Evolutionary conservation across 2,888 invertebrate species (phyloP).

Genomic region (Agelastica alni): DNA sequence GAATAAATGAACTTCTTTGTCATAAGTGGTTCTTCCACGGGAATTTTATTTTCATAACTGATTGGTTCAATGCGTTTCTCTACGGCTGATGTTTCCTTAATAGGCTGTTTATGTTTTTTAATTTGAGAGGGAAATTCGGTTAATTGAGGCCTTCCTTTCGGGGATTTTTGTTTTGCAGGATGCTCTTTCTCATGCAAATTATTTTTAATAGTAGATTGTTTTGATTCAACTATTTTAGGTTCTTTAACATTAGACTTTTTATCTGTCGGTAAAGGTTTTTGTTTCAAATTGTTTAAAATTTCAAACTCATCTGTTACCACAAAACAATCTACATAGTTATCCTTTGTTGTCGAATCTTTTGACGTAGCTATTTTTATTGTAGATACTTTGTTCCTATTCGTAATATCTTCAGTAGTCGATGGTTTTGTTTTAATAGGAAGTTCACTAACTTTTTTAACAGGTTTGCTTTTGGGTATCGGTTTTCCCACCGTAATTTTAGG

Average conservation of each 20-base stretch:
- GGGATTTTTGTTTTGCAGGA: conserved; percentile 14
- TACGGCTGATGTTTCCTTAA: conserved; percentile 11
- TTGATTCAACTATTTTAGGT: too few relatives aligned
- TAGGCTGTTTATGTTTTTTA: conserved; percentile 17
- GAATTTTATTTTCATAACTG: conserved; percentile 40
- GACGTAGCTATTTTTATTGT: too few relatives aligned
- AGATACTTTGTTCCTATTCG: conserved; percentile 11
- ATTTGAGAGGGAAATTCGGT: conserved; percentile 31
- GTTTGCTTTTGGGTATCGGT: not conserved
- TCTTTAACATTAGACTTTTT: too few relatives aligned
- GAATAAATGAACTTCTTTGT: too few relatives aligned
- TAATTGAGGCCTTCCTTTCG: conserved; percentile 21
- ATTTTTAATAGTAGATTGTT: conserved; percentile 34
- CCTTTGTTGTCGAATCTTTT: too few relatives aligned
- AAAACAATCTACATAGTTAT: too few relatives aligned
- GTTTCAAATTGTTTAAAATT: not conserved
- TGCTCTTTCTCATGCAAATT: conserved; percentile 20
- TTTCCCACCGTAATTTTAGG: not conserved
- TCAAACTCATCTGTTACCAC: conserved; percentile 3
- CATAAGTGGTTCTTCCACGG: conserved; percentile 49
- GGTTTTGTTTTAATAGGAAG: not conserved
- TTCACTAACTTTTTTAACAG: not conserved
- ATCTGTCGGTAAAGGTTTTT: conserved; percentile 4
- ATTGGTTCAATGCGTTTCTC: conserved; percentile 7
- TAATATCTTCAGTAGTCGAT: not conserved